Conservation (phyloP, 2,113 vertebrate genomes). For the Microtus richardsoni region DNA sequence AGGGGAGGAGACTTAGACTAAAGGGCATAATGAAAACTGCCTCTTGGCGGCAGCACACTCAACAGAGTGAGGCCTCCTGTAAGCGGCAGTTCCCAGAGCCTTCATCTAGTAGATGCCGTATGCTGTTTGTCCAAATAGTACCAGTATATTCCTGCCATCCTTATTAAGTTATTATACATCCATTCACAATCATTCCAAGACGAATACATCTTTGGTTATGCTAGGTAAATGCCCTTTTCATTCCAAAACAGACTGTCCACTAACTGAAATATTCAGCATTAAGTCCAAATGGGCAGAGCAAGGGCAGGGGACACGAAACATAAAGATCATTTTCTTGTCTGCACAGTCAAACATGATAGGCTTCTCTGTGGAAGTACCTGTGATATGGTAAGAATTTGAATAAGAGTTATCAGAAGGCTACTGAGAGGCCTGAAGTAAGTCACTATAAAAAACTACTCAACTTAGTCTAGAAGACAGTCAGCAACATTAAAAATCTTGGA, state of each 20-base stretch:
- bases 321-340: neutral
- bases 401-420: neutral
- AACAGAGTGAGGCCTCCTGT: neutral
- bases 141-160: neutral
- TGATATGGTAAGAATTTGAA: neutral
- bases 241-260: neutral
- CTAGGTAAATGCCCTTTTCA: constrained; percentile 1
- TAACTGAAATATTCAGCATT: neutral
- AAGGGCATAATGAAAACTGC: neutral
- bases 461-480: neutral
- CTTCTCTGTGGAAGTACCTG: neutral
- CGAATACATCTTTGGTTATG: neutral
- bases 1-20: neutral
- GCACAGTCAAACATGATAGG: neutral
- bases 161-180: neutral
- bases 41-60: neutral
- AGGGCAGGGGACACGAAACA: neutral
- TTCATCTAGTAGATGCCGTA: neutral
- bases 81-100: neutral
- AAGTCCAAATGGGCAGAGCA: neutral
- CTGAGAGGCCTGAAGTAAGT: neutral
- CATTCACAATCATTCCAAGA: neutral
- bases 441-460: constrained; percentile 24
- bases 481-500: constrained; percentile 10
- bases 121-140: neutral